A percentile compares a stretch with the other conserved stretches of the same genome.
These are phyloP conservation scores for Hestina assimilis DNA, from an alignment of 1,140 invertebrate genomes.

Conservation along the genomic window DNA sequence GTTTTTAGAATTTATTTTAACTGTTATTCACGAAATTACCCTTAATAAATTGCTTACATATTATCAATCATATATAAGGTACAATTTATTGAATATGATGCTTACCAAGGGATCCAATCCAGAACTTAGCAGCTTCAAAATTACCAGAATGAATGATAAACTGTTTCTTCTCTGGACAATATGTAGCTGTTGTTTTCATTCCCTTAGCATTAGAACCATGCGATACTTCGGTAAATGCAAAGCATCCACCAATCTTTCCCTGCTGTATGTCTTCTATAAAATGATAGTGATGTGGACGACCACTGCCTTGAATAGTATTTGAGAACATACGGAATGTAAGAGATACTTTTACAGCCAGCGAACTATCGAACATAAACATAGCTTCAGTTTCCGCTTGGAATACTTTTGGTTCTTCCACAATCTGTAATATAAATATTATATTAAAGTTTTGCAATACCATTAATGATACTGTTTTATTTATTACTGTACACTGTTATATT, in stretches of 20 bases:
- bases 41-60: no score
- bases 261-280: slow-evolving; percentile 80
- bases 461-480: no score
- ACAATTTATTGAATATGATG: background rate
- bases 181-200: slow-evolving; percentile 90
- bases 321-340: slow-evolving; percentile 81
- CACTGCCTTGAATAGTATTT: slow-evolving; percentile 77
- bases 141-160: slow-evolving; percentile 91
- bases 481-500: no score
- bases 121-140: slow-evolving; percentile 92
- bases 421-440: slow-evolving; percentile 53
- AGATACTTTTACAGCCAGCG: slow-evolving; percentile 81
- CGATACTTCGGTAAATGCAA: slow-evolving; percentile 91
- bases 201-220: slow-evolving; percentile 92
- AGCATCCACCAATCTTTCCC: slow-evolving; percentile 84
- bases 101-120: slow-evolving; percentile 84
- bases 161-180: slow-evolving; percentile 84
- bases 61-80: background rate
- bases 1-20: no score
- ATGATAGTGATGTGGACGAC: slow-evolving; percentile 80
- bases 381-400: slow-evolving; percentile 74
- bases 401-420: slow-evolving; percentile 63
- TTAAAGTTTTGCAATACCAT: no score
- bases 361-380: slow-evolving; percentile 86
- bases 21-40: no score